Conservation (phyloP, 1,140 invertebrate species). For the Anoplophora glabripennis region DNA sequence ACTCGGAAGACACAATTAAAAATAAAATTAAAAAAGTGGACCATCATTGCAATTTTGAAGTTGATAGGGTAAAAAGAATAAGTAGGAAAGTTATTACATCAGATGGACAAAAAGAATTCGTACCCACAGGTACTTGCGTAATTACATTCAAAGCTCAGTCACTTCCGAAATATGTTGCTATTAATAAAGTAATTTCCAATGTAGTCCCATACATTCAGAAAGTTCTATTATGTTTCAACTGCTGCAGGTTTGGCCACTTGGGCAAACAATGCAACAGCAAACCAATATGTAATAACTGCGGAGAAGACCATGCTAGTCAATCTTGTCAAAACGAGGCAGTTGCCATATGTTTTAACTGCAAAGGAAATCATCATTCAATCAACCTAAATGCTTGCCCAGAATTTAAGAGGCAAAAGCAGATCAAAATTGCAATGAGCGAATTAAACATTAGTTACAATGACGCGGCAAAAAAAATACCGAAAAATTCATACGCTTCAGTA, state of each 20-base stretch:
- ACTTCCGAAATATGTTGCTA: no score
- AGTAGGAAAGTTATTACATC: not conserved
- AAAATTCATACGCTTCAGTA: no score
- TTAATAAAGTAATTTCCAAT: no score
- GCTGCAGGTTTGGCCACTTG: not conserved
- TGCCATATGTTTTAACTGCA: not conserved
- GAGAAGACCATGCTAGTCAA: not conserved
- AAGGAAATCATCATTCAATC: not conserved
- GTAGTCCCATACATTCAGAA: not conserved
- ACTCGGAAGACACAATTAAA: not conserved
- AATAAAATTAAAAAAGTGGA: not conserved
- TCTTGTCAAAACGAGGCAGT: not conserved
- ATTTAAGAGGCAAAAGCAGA: constrained; percentile 2
- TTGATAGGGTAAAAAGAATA: not conserved
- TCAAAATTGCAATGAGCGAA: not conserved
- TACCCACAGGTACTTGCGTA: no score
- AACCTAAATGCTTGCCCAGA: not conserved
- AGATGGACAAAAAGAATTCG: not conserved
- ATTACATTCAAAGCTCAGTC: no score
- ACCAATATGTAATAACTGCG: not conserved
- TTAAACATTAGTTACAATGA: not conserved
- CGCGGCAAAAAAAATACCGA: no score
- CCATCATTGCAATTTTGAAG: not conserved
- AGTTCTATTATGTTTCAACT: not conserved
- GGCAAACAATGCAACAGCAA: not conserved